A percentile compares a stretch with the other conserved stretches of the same genome.
Conservation (phyloP, 2,888 invertebrate genomes). For the Mimachlamys varia region DNA sequence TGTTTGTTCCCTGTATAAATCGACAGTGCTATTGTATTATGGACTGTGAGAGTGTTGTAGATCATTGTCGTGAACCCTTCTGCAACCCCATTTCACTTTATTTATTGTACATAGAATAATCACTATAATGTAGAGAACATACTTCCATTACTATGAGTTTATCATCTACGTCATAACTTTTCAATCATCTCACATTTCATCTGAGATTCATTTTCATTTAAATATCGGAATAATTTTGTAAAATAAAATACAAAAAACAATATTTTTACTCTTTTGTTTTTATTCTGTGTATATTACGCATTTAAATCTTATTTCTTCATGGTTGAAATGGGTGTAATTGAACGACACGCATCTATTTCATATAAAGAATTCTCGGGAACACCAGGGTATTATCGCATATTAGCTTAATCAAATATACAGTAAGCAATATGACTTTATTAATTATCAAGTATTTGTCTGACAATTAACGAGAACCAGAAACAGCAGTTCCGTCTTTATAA, state of each 20-base stretch:
- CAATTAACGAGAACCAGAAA: no score
- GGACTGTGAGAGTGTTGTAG: background rate
- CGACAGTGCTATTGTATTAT: background rate
- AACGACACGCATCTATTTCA: no score
- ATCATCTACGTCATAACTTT: background rate
- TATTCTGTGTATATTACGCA: no score
- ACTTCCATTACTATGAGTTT: background rate
- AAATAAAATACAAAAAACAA: background rate
- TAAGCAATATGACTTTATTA: no score
- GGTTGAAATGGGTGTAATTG: no score
- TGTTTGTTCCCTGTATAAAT: background rate
- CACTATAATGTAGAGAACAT: conserved; percentile 4
- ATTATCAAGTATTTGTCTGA: no score
- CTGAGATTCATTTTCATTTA: conserved; percentile 21
- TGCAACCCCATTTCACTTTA: background rate
- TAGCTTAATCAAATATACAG: no score
- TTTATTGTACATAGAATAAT: conserved; percentile 13
- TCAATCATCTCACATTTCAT: background rate
- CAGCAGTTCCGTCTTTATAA: background rate
- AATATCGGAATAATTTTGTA: conserved; percentile 34
- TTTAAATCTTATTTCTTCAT: no score
- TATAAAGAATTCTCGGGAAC: no score
- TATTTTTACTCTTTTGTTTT: background rate
- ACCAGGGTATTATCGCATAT: no score
- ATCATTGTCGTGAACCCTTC: background rate